Evolutionary conservation across 2,113 vertebrate genomes (phyloP).

Genomic region (Thalassarche chlororhynchos): DNA sequence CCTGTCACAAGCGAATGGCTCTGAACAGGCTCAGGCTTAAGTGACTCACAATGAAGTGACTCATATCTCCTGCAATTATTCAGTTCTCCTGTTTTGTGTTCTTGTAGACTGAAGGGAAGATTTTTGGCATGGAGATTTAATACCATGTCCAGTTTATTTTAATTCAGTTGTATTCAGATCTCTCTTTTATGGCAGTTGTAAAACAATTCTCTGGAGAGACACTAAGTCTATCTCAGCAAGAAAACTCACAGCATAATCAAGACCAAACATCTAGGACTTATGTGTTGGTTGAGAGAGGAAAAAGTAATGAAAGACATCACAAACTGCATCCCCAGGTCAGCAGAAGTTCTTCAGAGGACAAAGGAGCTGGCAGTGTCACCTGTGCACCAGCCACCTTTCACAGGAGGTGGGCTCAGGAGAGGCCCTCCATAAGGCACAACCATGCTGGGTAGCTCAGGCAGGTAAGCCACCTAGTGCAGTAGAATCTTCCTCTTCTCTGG

Average conservation of each 20-base stretch:
- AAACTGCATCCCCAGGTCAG: background rate
- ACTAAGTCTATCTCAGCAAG: background rate
- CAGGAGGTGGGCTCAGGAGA: background rate
- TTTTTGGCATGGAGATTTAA: background rate
- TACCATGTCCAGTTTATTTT: background rate
- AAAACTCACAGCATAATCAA: background rate
- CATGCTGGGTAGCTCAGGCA: background rate
- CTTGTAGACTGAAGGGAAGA: background rate
- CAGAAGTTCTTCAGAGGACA: background rate
- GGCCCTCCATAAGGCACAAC: background rate
- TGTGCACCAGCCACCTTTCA: background rate
- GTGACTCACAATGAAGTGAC: background rate
- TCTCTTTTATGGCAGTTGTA: background rate
- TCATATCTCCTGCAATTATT: background rate
- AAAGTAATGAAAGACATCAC: background rate
- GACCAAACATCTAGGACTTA: background rate
- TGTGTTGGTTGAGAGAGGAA: background rate
- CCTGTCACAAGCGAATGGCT: background rate
- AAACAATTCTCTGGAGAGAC: background rate
- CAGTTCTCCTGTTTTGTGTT: background rate
- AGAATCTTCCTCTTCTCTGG: background rate
- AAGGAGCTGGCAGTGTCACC: background rate
- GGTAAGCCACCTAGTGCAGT: background rate
- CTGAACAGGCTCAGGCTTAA: background rate
- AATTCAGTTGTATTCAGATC: background rate